Base-by-base conservation (phyloP, 2,113 vertebrate genomes). In the Cynocephalus volans region DNA sequence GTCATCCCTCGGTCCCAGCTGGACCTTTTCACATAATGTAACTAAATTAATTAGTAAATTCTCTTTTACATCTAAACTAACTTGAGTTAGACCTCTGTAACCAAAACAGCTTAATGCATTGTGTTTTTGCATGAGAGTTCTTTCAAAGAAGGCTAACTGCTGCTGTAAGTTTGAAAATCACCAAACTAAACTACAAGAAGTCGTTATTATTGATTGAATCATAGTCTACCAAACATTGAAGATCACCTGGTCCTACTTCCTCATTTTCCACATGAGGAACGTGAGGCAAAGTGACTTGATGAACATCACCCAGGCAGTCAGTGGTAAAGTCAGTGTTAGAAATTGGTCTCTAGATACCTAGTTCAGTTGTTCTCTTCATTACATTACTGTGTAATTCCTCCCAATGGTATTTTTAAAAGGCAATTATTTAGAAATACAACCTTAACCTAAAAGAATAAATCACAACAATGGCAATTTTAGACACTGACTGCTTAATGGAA, bases 391-490 rank as follows among this genome's bases (percentile, higher is more conserved):
- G 73, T 93, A 65, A 88, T 80, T 92, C 72, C 13, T 94, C 76
- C 65, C 85, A 48, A 50, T 31, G 54, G 18, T 84, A 93, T 94
- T 96, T 93, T 92, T 81, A 94, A 79, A 24, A 93, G 67, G 36
- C 48, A 90, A 64, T 88, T 95, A 70, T 91, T 84, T 82, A 93
- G 64, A 96, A 81, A 96, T 88, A 94, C 36, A 80, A 80, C 15
- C 65, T 75, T 95, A 94, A 90, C 77, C 77, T 85, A 81, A 76
- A 93, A 88, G 54, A 91, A 54, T 90, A 97, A 93, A 95, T 93
- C 76, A 88, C 70, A 65, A 70, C 45, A 80, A 54, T 45, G 26
- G 13, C 41, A 52, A n/a, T 84, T 90, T 88, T 65, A 94, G 92
- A 69, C 33, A 80, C 31, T 83, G 54, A 52, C 26, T 85, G n/a